Evolutionary conservation across 1,140 invertebrate species (phyloP).

Genomic region (Mamestra configurata): DNA sequence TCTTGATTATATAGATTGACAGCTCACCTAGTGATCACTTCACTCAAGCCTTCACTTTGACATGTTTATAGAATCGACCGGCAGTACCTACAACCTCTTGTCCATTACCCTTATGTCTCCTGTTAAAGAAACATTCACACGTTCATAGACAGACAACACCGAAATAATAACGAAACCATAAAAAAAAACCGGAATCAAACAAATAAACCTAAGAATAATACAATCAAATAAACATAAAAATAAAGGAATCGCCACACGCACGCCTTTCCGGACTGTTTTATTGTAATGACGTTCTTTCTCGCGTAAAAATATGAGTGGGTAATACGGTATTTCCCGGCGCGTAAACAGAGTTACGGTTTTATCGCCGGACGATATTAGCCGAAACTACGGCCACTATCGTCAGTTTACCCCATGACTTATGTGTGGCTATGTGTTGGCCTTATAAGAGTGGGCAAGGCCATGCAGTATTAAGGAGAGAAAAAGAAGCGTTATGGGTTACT

Average conservation of each 20-base stretch:
- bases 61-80: no score
- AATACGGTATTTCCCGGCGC: conserved; percentile 20
- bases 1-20: no score
- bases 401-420: conserved; percentile 22
- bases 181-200: background rate
- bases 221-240: conserved; percentile 25
- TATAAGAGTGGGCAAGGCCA: background rate
- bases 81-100: no score
- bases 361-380: conserved; percentile 41
- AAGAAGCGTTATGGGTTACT: no score
- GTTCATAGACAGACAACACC: background rate
- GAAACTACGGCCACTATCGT: conserved; percentile 14
- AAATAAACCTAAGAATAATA: background rate
- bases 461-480: no score
- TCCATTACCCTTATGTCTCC: no score
- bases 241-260: background rate
- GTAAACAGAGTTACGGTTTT: conserved; percentile 45
- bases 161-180: background rate
- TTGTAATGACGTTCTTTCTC: conserved; percentile 43
- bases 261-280: conserved; percentile 30
- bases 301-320: conserved; percentile 48
- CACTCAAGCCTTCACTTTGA: no score
- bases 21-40: no score
- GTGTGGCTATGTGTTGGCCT: background rate
- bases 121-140: background rate